A percentile compares a stretch with the other conserved stretches of the same genome.
These are phyloP conservation scores for Onychomys torridus DNA, from an alignment of 2,797 vertebrate genomes.

Conservation along the genomic window DNA sequence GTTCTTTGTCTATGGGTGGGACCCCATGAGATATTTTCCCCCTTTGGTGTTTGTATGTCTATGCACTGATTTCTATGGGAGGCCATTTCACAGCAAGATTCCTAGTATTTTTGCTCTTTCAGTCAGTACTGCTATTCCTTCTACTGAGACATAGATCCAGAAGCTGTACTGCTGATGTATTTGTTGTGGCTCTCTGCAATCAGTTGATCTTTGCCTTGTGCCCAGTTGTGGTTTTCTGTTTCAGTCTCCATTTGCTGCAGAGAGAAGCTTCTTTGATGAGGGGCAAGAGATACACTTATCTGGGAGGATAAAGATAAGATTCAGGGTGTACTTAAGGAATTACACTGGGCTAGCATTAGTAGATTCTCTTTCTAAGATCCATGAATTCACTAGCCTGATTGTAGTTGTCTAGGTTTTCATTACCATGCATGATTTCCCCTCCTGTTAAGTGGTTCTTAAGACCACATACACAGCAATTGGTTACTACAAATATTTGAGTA, in stretches of 20 bases:
- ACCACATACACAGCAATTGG: not conserved
- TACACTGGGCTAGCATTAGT: not conserved
- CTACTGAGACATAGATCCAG: not conserved
- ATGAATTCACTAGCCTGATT: not conserved
- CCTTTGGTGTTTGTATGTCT: not conserved
- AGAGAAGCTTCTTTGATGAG: not conserved
- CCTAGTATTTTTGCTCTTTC: not conserved
- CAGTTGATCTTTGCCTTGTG: not conserved
- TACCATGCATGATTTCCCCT: not conserved
- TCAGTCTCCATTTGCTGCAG: not conserved
- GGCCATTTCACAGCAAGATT: not conserved
- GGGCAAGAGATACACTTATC: not conserved
- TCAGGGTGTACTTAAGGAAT: not conserved
- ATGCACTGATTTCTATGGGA: not conserved
- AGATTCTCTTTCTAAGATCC: not conserved
- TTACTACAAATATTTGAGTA: not conserved
- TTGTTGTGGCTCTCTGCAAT: not conserved
- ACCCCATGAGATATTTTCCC: not conserved
- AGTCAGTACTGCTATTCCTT: not conserved
- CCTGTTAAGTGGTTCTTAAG: not conserved
- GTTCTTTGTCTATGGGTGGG: not conserved
- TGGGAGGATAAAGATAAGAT: not conserved
- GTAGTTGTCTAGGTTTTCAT: not conserved
- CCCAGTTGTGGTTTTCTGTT: not conserved
- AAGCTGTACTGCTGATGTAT: not conserved